Percentiles rank a stretch among this genome's conserved stretches.
phyloP scores from a whole-genome alignment of 2,888 invertebrate species.

The Heteromurus nitidus region DNA sequence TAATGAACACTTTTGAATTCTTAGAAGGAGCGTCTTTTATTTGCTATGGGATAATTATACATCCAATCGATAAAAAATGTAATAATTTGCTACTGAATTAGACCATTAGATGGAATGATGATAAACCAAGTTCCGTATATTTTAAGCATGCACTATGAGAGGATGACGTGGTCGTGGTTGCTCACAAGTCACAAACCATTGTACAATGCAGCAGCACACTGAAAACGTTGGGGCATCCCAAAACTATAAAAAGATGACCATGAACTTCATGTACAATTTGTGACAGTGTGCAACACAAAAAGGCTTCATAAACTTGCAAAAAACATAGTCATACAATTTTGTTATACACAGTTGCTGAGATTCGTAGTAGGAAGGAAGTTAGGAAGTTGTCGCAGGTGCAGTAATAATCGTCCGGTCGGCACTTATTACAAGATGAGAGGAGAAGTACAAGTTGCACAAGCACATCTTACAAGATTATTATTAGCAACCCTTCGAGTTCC shows the following conservation, averaged over 20 bases:
- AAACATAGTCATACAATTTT: not conserved
- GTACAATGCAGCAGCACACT: too few species aligned
- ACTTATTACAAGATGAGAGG: not conserved
- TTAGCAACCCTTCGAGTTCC: constrained; percentile 33
- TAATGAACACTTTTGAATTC: constrained; percentile 35
- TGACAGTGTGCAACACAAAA: not conserved
- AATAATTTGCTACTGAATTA: too few species aligned
- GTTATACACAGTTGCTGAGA: not conserved
- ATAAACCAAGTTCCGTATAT: too few species aligned
- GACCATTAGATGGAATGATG: too few species aligned
- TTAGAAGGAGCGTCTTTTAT: too few species aligned
- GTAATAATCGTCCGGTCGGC: constrained; percentile 11
- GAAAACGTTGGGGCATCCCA: constrained; percentile 7
- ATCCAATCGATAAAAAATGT: too few species aligned
- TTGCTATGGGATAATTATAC: too few species aligned
- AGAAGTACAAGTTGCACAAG: not conserved
- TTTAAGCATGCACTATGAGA: too few species aligned
- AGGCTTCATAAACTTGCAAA: not conserved
- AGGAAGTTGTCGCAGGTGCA: constrained; percentile 27
- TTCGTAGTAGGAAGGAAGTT: constrained; percentile 49
- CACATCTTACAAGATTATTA: not conserved
- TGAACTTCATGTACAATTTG: constrained; percentile 48
- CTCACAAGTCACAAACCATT: too few species aligned
- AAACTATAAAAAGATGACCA: constrained; percentile 19
- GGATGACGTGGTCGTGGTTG: too few species aligned